These are phyloP conservation scores for Channa striata DNA, from an alignment of 2,797 vertebrate species.

Conservation along the genomic window DNA sequence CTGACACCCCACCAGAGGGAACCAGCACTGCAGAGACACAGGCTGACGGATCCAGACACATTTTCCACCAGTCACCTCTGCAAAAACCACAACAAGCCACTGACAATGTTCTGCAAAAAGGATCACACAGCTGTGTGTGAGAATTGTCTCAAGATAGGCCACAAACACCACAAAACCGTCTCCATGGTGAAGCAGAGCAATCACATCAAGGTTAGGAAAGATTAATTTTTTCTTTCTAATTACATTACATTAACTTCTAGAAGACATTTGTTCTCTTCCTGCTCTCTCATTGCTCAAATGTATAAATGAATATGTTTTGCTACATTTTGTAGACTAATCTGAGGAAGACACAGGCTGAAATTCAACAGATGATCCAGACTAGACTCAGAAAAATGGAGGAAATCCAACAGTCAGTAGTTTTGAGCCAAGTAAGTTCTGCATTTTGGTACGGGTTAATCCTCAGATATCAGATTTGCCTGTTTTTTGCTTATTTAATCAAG, in stretches of 20 bases:
- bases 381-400: constrained; percentile 56
- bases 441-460: fast-evolving
- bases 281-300: background rate
- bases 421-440: constrained; percentile 54
- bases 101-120: constrained; percentile 70
- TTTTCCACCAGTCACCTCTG: constrained; percentile 62
- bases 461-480: background rate
- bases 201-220: constrained; percentile 63
- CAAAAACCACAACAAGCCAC: constrained; percentile 56
- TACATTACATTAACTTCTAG: background rate
- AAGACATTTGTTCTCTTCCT: background rate
- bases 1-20: constrained; percentile 50
- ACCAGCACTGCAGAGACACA: constrained; percentile 56
- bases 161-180: constrained; percentile 51
- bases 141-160: constrained; percentile 48
- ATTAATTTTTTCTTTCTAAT: background rate
- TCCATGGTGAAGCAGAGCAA: constrained; percentile 52
- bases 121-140: constrained; percentile 64
- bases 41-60: constrained; percentile 57
- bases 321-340: constrained; percentile 38
- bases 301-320: background rate
- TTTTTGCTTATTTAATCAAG: background rate
- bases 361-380: constrained; percentile 55
- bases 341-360: constrained; percentile 29
- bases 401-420: constrained; percentile 38